Percentiles rank a stretch among this genome's conserved stretches.
phyloP scores from a whole-genome alignment of 2,888 invertebrate genomes.

The Dinocampus coccinellae region DNA sequence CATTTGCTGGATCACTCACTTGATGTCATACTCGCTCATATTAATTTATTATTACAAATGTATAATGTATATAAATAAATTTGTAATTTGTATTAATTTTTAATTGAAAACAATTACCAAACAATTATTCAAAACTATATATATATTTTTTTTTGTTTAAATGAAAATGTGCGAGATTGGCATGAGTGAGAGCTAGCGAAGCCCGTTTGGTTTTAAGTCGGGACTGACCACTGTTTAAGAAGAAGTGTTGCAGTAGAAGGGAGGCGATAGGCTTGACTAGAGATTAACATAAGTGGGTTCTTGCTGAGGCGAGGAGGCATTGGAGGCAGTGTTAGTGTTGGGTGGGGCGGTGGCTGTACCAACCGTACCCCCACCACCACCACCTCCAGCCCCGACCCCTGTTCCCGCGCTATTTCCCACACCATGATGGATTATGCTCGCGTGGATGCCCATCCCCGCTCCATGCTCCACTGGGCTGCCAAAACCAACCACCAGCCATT shows the following conservation, averaged over 20 bases:
- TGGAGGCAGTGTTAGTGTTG: conserved; percentile 70
- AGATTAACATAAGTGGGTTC: conserved; percentile 96
- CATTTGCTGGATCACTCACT: conserved; percentile 57
- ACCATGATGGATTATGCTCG: conserved; percentile 69
- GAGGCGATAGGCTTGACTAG: conserved; percentile 76
- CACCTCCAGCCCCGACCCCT: conserved; percentile 67
- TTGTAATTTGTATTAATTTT: no score
- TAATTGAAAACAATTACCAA: no score
- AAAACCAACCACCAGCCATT: conserved; percentile 70
- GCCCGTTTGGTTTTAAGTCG: conserved; percentile 67
- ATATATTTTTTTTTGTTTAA: neutral
- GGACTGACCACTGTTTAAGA: conserved; percentile 70
- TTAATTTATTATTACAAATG: neutral
- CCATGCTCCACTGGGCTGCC: conserved; percentile 72
- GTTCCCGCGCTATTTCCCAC: conserved; percentile 70
- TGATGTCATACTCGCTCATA: conserved; percentile 52
- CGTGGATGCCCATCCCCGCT: conserved; percentile 71
- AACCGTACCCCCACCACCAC: conserved; percentile 69
- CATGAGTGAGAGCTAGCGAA: conserved; percentile 61
- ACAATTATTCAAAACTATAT: no score
- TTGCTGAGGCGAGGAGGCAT: conserved; percentile 73
- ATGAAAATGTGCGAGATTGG: conserved; percentile 44
- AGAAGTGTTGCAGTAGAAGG: conserved; percentile 70
- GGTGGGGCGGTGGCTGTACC: conserved; percentile 76
- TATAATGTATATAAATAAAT: neutral